A percentile compares a stretch with the other conserved stretches of the same genome.
Conservation (phyloP, 2,888 invertebrate species). For the Luperina nickerlii region DNA sequence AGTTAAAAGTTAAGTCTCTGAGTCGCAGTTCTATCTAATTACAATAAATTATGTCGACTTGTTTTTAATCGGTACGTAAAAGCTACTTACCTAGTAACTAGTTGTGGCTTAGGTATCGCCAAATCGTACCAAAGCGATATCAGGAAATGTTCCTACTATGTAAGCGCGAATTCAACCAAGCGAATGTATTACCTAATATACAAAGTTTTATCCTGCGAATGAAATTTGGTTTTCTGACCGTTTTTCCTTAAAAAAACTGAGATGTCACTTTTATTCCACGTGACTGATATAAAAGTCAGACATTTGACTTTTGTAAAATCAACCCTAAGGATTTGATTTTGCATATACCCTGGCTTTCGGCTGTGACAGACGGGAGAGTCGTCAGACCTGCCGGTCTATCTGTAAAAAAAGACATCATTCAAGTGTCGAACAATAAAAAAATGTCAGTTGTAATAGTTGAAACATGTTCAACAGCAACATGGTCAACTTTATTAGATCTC, state of each 20-base stretch:
- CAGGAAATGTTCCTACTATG: not conserved
- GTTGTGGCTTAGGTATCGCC: not conserved
- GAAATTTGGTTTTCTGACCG: not conserved
- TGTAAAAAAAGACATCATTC: no score
- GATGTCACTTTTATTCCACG: not conserved
- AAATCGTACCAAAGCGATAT: not conserved
- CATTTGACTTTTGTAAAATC: not conserved
- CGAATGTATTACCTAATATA: not conserved
- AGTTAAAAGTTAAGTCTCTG: no score
- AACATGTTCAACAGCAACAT: no score
- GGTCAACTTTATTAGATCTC: no score
- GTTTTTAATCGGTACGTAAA: not conserved
- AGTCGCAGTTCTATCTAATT: conserved; percentile 8
- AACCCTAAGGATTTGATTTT: not conserved
- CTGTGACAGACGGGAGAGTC: not conserved
- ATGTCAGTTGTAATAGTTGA: no score
- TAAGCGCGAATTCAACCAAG: not conserved
- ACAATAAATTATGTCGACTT: not conserved
- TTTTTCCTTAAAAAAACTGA: not conserved
- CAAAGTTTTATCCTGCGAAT: not conserved
- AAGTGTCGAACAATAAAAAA: no score
- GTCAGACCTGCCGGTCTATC: not conserved
- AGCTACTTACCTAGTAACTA: not conserved
- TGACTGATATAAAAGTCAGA: no score
- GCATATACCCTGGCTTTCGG: not conserved